Percentiles rank a stretch among this genome's conserved stretches.
Evolutionary conservation across 2,113 vertebrate species (phyloP).

Genomic region (Neolamprologus longior): DNA sequence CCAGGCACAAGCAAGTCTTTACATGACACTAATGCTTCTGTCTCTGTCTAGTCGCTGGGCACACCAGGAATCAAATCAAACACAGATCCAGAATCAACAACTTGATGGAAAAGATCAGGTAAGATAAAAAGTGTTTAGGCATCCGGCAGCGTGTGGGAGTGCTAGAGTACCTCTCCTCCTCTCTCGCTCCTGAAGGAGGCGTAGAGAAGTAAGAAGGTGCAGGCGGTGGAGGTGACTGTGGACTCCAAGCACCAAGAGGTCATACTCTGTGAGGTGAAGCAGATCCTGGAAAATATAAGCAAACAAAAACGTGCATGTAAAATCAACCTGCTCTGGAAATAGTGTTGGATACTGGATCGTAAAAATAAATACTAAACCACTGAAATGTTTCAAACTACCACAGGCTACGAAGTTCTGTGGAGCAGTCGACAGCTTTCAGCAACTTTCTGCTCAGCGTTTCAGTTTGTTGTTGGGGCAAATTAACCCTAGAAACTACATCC

Average conservation of each 20-base stretch:
- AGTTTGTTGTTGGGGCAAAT: background rate
- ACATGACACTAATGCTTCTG: conserved; percentile 31
- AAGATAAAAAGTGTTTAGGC: background rate
- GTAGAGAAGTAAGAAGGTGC: conserved; percentile 71
- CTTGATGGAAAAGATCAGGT: conserved; percentile 2
- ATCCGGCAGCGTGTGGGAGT: background rate
- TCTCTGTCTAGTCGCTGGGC: background rate
- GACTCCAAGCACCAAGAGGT: conserved; percentile 71
- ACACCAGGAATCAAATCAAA: background rate
- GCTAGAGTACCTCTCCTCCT: conserved; percentile 60
- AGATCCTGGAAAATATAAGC: conserved; percentile 66
- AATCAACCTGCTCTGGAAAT: background rate
- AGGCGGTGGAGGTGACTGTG: conserved; percentile 68
- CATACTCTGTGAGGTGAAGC: conserved; percentile 67
- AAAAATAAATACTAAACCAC: background rate
- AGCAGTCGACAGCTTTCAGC: background rate
- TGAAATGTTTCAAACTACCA: background rate
- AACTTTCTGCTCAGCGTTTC: background rate
- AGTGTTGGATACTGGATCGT: background rate
- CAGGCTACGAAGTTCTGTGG: background rate
- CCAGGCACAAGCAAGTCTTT: conserved; percentile 37
- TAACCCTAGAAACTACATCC: fast-evolving
- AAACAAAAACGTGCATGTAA: background rate
- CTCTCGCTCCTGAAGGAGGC: conserved; percentile 69
- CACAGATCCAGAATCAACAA: background rate